A percentile compares a stretch with the other conserved stretches of the same genome.
phyloP scores from a whole-genome alignment of 2,113 vertebrate species.

The Muntiacus reevesi region DNA sequence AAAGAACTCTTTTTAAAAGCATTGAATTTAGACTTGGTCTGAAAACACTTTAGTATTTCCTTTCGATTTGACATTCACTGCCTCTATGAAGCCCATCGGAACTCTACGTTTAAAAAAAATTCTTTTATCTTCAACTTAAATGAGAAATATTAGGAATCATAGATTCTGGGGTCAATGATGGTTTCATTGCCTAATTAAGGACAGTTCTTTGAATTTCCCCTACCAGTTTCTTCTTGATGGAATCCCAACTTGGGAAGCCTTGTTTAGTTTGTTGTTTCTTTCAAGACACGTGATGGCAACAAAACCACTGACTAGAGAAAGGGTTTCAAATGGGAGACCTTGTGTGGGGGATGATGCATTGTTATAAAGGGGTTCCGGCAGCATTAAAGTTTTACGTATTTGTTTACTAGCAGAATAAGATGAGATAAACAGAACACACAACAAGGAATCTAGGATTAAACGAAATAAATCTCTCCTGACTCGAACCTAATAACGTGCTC shows the following conservation, averaged over 20 bases:
- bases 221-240: background rate
- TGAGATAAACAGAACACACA: conserved; percentile 69
- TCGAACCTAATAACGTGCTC: conserved; percentile 78
- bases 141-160: background rate
- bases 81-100: background rate
- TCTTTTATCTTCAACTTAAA: background rate
- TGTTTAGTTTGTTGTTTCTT: background rate
- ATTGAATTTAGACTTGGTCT: background rate
- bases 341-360: background rate
- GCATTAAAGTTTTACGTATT: conserved; percentile 61
- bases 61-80: background rate
- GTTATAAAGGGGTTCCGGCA: background rate
- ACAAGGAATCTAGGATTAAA: conserved; percentile 63
- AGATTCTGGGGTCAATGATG: background rate
- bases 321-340: background rate
- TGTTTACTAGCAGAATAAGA: conserved; percentile 71
- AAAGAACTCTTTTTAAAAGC: background rate
- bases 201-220: background rate
- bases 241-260: background rate
- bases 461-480: conserved; percentile 74
- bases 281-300: background rate
- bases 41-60: background rate
- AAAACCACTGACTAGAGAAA: background rate
- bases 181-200: background rate
- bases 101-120: background rate